Evolutionary conservation across 2,113 vertebrate species (phyloP), one percentile per base, ranked within the genome.

Genomic region (Dinomys branickii): DNA sequence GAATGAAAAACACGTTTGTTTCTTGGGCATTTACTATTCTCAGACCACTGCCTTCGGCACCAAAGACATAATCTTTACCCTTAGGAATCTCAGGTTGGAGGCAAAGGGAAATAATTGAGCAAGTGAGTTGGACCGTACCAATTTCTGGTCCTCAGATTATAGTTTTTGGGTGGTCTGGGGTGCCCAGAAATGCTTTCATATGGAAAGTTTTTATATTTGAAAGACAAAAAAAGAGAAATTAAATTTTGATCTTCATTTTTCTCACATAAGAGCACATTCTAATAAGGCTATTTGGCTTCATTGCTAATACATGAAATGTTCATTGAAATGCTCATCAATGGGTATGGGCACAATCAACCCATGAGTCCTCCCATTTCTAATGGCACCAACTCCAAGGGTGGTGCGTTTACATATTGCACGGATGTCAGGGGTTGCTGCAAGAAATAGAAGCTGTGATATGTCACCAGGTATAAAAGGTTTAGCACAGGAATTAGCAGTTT

Each of bases 141-240:
- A 59, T 50, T 86, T 75, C 80, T 86, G 67, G 65, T 83, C 75
- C 78, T 86, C 58, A 44, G 24, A 54, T 95, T 56, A 90, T 83
- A 14, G 35, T 83, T 91, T 94, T 47, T 87, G 28, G 73, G 84
- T 90, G 35, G 35, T 90, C 94, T 58, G 52, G 81, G 89, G 61
- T 80, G 3, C 28, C 54, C 61, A 30, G 30, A 83, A 93, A 87
- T 88, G 82, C 77, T 94, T 93, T 87, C 47, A 75, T 84, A 67
- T 59, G 61, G 47, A 90, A 95, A 67, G 5, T 28, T 41, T 94
- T 82, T 93, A 80, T 77, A 87, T 65, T 90, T 90, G 52, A 87
- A 96, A 94, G 38, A 90, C 16, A 85, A 91, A 87, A 88, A 85
- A n/a, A n/a, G n/a, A n/a, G n/a, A n/a, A 97, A 91, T 95, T 54